These are phyloP conservation scores for Chrysolina americana DNA, from an alignment of 2,888 invertebrate species.

Conservation along the genomic window DNA sequence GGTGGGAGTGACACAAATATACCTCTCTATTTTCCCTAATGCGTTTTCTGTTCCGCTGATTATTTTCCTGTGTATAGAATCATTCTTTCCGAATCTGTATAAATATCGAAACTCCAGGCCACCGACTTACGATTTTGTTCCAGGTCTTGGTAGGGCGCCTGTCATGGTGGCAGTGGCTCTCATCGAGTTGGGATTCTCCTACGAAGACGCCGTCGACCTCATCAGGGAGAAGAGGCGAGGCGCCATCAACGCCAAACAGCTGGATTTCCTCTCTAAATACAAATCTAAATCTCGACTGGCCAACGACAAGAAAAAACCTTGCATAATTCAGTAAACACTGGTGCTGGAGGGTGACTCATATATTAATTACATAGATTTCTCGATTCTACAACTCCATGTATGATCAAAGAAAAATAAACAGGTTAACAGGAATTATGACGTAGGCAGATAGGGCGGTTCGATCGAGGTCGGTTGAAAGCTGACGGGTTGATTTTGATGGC, in stretches of 20 bases:
- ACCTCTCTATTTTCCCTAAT: too few relatives aligned
- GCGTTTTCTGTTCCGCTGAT: too few relatives aligned
- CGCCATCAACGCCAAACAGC: slow-evolving; percentile 54
- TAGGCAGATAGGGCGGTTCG: background rate
- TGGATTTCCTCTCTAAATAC: slow-evolving; percentile 54
- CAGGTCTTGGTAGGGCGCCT: slow-evolving; percentile 55
- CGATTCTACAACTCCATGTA: slow-evolving; percentile 3
- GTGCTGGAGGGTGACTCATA: slow-evolving; percentile 13
- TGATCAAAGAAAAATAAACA: background rate
- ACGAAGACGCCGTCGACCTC: slow-evolving; percentile 54
- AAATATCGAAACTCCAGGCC: too few relatives aligned
- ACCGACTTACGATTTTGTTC: slow-evolving; percentile 14
- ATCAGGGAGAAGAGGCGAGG: slow-evolving; percentile 53
- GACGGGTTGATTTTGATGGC: background rate
- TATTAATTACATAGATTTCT: slow-evolving; percentile 16
- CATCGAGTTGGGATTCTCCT: slow-evolving; percentile 54
- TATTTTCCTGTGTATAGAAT: too few relatives aligned
- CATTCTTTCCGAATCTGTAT: too few relatives aligned
- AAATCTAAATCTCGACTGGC: slow-evolving; percentile 50
- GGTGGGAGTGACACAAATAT: too few relatives aligned
- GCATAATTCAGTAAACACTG: slow-evolving; percentile 43
- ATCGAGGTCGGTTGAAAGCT: slow-evolving; percentile 11
- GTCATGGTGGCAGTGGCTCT: slow-evolving; percentile 54
- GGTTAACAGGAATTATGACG: background rate
- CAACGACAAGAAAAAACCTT: slow-evolving; percentile 49